Evolutionary conservation across 2,113 vertebrate species (phyloP), one percentile per base, ranked within the genome.

Genomic region (Eonycteris spelaea): DNA sequence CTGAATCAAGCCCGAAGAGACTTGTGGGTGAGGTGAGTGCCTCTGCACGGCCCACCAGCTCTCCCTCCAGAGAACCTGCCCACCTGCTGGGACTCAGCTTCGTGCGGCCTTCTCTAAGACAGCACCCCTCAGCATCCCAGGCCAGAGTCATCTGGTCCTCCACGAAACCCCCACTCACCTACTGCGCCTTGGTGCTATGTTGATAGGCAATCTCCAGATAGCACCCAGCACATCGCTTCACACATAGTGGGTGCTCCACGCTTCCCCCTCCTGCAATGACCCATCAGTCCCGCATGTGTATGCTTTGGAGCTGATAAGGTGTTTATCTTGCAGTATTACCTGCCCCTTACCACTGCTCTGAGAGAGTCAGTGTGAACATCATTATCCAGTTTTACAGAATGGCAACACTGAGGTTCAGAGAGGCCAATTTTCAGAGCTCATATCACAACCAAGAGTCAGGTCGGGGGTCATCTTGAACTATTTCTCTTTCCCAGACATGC

Each of bases 1-100:
- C 51, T 6, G 14, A 65, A 67, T 57, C 33, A n/a, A 86, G 55
- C 35, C 13, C n/a, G 24, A 45, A 71, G 88, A 74, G 53, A n/a
- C 43, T 14, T 7, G 19, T 0, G 1, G 43, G 19, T 4, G 30
- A 51, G 79, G 57, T 1, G 6, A 40, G n/a, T 40, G 14, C 35
- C 24, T 35, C 57, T 12, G 35, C 24, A 5, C 11, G 26, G 53
- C 5, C 38, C 33, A 14, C 0, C 48, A 7, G 7, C 43, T 59
- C 43, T 73, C 59, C 51, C 40, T 7, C 11, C 3, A 14, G 26
- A 45, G 14, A n/a, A 40, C 15, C 45, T 4, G 0, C 40, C 53
- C 21, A 11, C 45, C 30, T 11, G 10, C 24, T 10, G 6, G 65
- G 45, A 21, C 43, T n/a, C 55, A 16, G n/a, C 30, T 4, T 10